Conservation (phyloP, 2,113 vertebrate genomes). For the Phylloscopus trochiloides region DNA sequence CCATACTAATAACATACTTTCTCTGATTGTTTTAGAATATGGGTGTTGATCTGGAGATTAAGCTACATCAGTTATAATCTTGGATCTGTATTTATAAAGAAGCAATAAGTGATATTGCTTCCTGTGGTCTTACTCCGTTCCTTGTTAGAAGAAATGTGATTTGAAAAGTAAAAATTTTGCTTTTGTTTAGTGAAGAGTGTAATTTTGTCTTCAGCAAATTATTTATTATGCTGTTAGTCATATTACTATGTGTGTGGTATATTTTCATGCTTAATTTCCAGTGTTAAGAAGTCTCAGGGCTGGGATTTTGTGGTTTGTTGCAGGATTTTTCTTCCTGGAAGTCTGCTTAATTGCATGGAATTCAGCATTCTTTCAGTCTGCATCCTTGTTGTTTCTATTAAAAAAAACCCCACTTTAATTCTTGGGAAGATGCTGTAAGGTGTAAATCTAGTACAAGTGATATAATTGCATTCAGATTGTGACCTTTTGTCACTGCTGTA, state of each 20-base stretch:
- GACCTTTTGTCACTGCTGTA: background rate
- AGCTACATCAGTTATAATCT: background rate
- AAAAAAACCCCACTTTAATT: background rate
- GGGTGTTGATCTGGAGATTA: conserved; percentile 6
- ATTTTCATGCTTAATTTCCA: background rate
- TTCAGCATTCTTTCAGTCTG: background rate
- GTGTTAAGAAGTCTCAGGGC: background rate
- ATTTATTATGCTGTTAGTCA: background rate
- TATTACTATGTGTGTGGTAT: background rate
- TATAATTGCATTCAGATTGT: background rate
- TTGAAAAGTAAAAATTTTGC: background rate
- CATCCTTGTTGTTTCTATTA: background rate
- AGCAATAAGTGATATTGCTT: background rate
- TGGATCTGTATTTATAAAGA: background rate
- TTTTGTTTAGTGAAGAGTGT: background rate
- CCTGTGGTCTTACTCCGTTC: background rate
- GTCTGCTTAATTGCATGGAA: background rate
- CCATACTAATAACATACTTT: background rate
- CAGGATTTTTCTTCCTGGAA: background rate
- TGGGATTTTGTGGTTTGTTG: background rate
- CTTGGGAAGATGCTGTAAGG: background rate
- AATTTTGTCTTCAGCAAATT: background rate
- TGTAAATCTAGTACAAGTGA: background rate
- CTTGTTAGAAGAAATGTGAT: background rate
- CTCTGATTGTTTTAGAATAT: background rate